These are phyloP conservation scores for Lepidurus packardi DNA, from an alignment of 1,140 invertebrate species.

Conservation along the genomic window DNA sequence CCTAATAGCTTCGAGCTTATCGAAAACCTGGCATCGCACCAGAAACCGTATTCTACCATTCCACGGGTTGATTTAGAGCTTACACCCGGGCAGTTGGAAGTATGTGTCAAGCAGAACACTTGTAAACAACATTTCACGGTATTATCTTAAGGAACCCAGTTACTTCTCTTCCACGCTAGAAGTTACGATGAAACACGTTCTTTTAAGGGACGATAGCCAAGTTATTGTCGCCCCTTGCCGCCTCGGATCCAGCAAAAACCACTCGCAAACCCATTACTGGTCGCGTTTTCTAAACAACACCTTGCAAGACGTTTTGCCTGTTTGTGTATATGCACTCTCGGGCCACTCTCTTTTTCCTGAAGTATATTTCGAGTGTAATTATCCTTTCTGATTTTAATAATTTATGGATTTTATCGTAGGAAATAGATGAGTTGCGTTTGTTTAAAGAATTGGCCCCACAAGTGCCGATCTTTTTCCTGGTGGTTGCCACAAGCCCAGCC, in stretches of 20 bases:
- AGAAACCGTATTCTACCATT: neutral
- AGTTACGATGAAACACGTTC: slow-evolving; percentile 31
- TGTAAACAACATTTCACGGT: neutral
- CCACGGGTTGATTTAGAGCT: slow-evolving; percentile 8
- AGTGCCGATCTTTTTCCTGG: neutral
- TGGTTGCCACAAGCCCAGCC: neutral
- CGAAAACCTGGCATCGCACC: neutral
- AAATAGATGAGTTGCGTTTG: neutral
- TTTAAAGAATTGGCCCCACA: neutral
- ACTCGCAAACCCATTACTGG: neutral
- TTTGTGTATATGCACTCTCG: neutral
- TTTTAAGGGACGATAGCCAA: slow-evolving; percentile 31
- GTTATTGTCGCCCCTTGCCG: slow-evolving; percentile 30
- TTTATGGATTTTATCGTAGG: neutral
- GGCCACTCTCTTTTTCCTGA: neutral
- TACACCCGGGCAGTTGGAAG: slow-evolving; percentile 4
- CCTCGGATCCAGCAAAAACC: neutral
- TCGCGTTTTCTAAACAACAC: neutral
- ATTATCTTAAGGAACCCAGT: neutral
- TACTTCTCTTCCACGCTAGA: slow-evolving; percentile 26
- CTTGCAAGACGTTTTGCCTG: slow-evolving; percentile 23
- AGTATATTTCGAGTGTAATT: neutral
- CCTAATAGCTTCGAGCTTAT: slow-evolving; percentile 6
- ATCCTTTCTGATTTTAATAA: neutral
- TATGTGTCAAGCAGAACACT: neutral